phyloP scores from a whole-genome alignment of 2,113 vertebrate species.

The Elephantulus edwardii region DNA sequence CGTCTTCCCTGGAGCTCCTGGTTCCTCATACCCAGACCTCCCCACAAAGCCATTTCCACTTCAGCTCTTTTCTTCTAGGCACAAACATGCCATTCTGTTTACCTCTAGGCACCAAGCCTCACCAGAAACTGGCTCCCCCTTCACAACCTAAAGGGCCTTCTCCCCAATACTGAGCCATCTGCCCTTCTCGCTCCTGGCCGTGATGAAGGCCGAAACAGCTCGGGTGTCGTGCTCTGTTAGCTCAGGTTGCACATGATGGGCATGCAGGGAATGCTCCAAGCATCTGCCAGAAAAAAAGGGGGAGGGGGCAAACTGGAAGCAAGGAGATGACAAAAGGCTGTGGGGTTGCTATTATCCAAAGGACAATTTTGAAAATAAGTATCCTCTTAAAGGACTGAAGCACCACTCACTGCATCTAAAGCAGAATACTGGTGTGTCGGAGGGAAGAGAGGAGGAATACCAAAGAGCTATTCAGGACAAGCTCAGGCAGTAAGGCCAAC shows the following conservation, averaged over 20 bases:
- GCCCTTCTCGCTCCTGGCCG: conserved; percentile 53
- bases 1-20: neutral
- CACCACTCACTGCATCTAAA: neutral
- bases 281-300: conserved; percentile 64
- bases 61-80: conserved; percentile 23
- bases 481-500: neutral
- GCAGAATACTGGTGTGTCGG: neutral
- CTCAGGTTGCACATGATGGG: conserved; percentile 74
- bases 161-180: conserved; percentile 50
- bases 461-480: neutral
- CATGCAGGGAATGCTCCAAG: conserved; percentile 74
- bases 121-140: neutral
- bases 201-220: conserved; percentile 46
- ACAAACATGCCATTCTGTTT: neutral
- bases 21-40: neutral
- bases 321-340: conserved; percentile 63
- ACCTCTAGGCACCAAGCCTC: neutral
- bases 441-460: neutral
- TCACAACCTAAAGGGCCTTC: conserved; percentile 35
- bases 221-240: conserved; percentile 68
- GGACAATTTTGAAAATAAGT: neutral
- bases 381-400: neutral
- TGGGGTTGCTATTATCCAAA: conserved; percentile 25
- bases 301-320: conserved; percentile 34
- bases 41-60: neutral